These are phyloP conservation scores for Xestia c-nigrum DNA, from an alignment of 2,888 invertebrate species.

Conservation along the genomic window DNA sequence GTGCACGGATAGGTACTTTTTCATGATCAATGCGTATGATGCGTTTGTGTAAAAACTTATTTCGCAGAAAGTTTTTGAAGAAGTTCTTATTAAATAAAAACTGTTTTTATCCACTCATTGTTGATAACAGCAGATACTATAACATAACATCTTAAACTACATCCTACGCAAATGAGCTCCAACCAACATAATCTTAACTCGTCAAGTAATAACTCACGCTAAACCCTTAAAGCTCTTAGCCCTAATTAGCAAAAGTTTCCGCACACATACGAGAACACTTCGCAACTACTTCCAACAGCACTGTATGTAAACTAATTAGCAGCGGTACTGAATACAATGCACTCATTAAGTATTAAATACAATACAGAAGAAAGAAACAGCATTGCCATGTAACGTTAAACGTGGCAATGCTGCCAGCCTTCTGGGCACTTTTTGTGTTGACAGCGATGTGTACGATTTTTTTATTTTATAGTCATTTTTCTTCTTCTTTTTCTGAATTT, in stretches of 20 bases:
- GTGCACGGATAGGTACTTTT: no score
- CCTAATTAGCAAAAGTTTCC: slow-evolving; percentile 40
- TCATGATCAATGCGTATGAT: no score
- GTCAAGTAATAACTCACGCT: slow-evolving; percentile 33
- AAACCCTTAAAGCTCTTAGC: slow-evolving; percentile 24
- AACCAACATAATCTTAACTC: slow-evolving; percentile 32
- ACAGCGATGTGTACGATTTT: background rate
- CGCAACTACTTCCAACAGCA: slow-evolving; percentile 22
- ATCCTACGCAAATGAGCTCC: slow-evolving; percentile 16
- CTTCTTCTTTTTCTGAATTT: no score
- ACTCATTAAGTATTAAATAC: slow-evolving; percentile 12
- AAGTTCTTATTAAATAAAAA: no score
- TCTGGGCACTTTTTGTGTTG: background rate
- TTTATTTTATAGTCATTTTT: background rate
- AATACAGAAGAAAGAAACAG: background rate
- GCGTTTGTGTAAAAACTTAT: no score
- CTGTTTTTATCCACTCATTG: no score
- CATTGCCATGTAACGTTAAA: background rate
- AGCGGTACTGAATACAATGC: slow-evolving; percentile 21
- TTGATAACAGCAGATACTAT: background rate
- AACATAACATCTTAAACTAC: slow-evolving; percentile 15
- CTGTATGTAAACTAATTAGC: slow-evolving; percentile 29
- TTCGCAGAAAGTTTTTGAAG: no score
- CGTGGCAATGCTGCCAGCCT: background rate
- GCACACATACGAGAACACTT: slow-evolving; percentile 25